phyloP scores from a whole-genome alignment of 2,113 vertebrate species.

The Ctenodactylus gundi region DNA sequence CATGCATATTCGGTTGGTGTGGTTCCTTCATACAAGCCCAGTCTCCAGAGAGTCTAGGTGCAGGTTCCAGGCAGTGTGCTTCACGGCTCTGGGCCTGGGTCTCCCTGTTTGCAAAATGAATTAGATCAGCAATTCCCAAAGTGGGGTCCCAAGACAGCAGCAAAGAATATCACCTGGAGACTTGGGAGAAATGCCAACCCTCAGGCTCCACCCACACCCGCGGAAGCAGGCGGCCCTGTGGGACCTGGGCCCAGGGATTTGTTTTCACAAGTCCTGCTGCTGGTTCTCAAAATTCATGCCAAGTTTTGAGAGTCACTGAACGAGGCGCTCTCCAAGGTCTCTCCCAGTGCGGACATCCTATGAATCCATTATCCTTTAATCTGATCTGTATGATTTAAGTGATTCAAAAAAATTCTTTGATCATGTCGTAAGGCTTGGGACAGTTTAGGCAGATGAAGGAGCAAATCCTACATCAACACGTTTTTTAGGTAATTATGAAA shows the following conservation, averaged over 20 bases:
- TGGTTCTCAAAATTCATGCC: slow-evolving; percentile 3
- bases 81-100: neutral
- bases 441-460: neutral
- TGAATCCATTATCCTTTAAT: slow-evolving; percentile 46
- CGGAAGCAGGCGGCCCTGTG: neutral
- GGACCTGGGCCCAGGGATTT: neutral
- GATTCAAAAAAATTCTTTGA: slow-evolving; percentile 17
- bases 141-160: neutral
- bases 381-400: slow-evolving; percentile 24
- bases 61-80: neutral
- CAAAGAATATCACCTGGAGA: neutral
- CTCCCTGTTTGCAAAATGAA: neutral
- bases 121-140: neutral
- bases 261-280: neutral
- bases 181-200: neutral
- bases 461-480: neutral
- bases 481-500: slow-evolving; percentile 11
- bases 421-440: slow-evolving; percentile 12
- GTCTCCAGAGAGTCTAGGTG: neutral
- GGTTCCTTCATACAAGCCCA: neutral
- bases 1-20: neutral
- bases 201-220: neutral
- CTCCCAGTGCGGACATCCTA: neutral
- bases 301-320: slow-evolving; percentile 41
- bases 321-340: slow-evolving; percentile 22